Percentiles rank a stretch among this genome's conserved stretches.
Evolutionary conservation across 2,797 vertebrate genomes (phyloP).

Genomic region (Lepilemur septentrionalis): DNA sequence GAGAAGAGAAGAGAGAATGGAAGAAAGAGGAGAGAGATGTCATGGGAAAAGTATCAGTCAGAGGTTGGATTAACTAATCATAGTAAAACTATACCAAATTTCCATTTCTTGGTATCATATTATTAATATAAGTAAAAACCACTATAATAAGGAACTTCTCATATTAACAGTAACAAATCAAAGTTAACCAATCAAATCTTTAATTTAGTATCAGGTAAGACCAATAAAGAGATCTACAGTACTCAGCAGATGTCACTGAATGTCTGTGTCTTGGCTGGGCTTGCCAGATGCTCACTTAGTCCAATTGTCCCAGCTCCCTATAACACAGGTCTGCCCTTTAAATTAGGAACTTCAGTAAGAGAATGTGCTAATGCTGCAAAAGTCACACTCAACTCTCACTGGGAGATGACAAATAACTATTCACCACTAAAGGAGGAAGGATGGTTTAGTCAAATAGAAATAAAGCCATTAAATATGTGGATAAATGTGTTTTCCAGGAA

Average conservation of each 20-base stretch:
- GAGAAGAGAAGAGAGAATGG: not conserved
- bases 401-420: constrained; percentile 15
- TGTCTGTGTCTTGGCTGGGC: not conserved
- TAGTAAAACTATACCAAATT: not conserved
- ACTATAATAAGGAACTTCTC: not conserved
- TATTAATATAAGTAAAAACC: not conserved
- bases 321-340: not conserved
- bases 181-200: not conserved
- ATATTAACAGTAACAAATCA: not conserved
- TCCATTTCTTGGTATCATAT: not conserved
- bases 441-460: constrained; percentile 31
- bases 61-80: not conserved
- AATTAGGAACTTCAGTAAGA: not conserved
- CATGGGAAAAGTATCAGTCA: not conserved
- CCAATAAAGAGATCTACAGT: not conserved
- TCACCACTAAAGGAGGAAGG: constrained; percentile 33
- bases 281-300: not conserved
- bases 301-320: not conserved
- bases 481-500: constrained; percentile 54
- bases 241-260: not conserved
- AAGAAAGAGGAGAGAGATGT: not conserved
- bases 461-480: constrained; percentile 2
- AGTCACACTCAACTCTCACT: not conserved
- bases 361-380: not conserved
- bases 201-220: not conserved